Conservation (phyloP, 2,113 vertebrate species). For the Tenrec ecaudatus region DNA sequence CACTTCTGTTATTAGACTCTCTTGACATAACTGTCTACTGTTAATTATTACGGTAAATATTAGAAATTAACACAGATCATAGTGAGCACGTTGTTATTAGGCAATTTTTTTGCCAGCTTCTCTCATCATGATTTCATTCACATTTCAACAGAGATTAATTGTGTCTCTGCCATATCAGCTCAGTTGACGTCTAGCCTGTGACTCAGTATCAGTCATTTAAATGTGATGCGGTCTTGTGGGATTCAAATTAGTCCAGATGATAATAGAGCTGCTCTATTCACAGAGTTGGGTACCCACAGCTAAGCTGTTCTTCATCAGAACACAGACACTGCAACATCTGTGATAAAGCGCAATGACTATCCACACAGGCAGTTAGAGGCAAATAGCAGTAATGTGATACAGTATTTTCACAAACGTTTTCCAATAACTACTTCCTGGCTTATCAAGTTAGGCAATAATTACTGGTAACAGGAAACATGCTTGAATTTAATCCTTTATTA, state of each 20-base stretch:
- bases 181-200: conserved; percentile 62
- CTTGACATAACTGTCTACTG: conserved; percentile 41
- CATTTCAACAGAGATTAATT: conserved; percentile 76
- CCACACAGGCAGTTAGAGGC: not conserved
- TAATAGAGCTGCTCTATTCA: conserved; percentile 43
- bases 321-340: conserved; percentile 58
- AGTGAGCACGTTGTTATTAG: conserved; percentile 46
- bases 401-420: conserved; percentile 78
- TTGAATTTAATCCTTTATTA: conserved; percentile 66
- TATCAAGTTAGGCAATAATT: conserved; percentile 72
- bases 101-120: conserved; percentile 38
- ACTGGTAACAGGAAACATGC: conserved; percentile 45
- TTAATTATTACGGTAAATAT: conserved; percentile 72
- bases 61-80: conserved; percentile 40
- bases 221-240: conserved; percentile 60
- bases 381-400: conserved; percentile 46
- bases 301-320: conserved; percentile 61
- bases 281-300: not conserved
- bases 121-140: conserved; percentile 64
- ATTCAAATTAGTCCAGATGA: conserved; percentile 68
- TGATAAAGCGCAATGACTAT: conserved; percentile 41
- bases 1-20: conserved; percentile 26
- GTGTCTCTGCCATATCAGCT: conserved; percentile 58
- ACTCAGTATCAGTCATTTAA: conserved; percentile 74
- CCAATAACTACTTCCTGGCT: conserved; percentile 65